Percentiles rank a stretch among this genome's conserved stretches.
Conservation (phyloP, 2,888 invertebrate species). For the Erannis defoliaria region DNA sequence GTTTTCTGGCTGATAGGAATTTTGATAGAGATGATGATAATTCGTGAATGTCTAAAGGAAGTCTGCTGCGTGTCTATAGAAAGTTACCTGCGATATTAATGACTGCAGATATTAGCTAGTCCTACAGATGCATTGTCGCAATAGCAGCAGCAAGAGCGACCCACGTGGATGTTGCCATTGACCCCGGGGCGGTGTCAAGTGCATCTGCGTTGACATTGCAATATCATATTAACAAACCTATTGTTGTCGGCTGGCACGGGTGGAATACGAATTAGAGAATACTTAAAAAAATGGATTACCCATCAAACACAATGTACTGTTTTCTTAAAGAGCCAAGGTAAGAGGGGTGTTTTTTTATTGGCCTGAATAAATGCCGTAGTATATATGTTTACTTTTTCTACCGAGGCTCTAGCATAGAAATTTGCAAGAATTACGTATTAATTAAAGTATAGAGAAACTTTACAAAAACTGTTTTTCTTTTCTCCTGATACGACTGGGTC, state of each 20-base stretch:
- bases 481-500: too few species aligned
- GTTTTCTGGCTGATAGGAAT: too few species aligned
- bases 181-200: slow-evolving; percentile 74
- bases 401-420: too few species aligned
- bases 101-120: not conserved
- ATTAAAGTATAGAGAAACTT: too few species aligned
- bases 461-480: too few species aligned
- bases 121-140: slow-evolving; percentile 14
- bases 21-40: too few species aligned
- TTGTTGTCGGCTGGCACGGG: slow-evolving; percentile 34
- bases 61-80: too few species aligned
- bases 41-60: too few species aligned
- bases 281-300: slow-evolving; percentile 5
- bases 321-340: not conserved
- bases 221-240: slow-evolving; percentile 40
- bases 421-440: too few species aligned
- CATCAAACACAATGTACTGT: not conserved
- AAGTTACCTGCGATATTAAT: not conserved
- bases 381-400: too few species aligned
- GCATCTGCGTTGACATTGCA: slow-evolving; percentile 64
- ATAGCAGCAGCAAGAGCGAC: slow-evolving; percentile 44
- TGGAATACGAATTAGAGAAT: slow-evolving; percentile 32
- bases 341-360: not conserved
- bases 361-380: too few species aligned
- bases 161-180: slow-evolving; percentile 65